Conservation (phyloP, 2,888 invertebrate genomes). For the Myathropa florea region DNA sequence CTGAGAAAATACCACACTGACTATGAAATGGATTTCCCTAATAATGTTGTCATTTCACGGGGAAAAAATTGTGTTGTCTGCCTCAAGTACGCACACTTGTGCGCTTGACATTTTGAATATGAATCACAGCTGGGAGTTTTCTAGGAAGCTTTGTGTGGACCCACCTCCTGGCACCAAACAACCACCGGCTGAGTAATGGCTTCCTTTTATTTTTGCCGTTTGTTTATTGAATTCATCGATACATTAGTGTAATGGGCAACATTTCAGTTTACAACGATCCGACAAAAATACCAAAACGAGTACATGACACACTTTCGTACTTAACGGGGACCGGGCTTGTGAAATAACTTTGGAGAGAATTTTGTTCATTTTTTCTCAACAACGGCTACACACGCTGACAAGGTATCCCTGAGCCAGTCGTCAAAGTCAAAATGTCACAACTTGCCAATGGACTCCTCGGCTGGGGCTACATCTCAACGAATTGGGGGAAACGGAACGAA, state of each 20-base stretch:
- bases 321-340: not conserved
- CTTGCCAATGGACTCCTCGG: constrained; percentile 18
- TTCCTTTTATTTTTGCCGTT: not conserved
- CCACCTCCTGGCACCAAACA: not conserved
- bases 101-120: not conserved
- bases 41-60: not conserved
- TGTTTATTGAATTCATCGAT: not conserved
- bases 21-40: not conserved
- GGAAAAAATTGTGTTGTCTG: not conserved
- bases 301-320: not conserved
- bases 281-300: not conserved
- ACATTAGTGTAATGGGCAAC: not conserved
- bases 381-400: not conserved
- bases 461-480: not conserved
- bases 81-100: not conserved
- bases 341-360: not conserved
- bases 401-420: constrained; percentile 11
- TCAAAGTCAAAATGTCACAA: constrained; percentile 53
- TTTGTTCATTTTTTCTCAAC: not conserved
- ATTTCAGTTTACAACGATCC: not conserved
- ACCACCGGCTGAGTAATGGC: not conserved
- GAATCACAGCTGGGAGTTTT: not conserved
- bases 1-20: not conserved
- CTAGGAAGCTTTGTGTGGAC: not conserved
- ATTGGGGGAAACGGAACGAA: not conserved